Evolutionary conservation across 2,113 vertebrate species (phyloP), one percentile per base, ranked within the genome.

Genomic region (Pica pica): DNA sequence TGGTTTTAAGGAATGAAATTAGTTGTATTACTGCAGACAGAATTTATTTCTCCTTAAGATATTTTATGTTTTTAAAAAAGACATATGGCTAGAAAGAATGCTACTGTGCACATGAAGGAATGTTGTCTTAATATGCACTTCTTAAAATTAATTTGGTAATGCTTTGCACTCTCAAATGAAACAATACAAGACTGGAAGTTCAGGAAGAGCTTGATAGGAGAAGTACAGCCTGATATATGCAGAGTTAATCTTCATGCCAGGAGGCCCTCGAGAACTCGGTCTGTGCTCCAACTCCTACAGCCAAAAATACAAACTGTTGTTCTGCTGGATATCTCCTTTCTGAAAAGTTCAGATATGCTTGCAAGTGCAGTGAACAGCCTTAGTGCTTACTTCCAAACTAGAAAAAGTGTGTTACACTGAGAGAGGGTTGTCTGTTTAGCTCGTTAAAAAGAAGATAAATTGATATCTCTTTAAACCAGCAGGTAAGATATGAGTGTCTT

Each of bases 391-490:
- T 93, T 90, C 10, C 28, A 77, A 64, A 33, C 16, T 46, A 67
- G 75, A 61, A 91, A 71, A 85, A 73, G 7, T 13, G 35, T 21
- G 16, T 24, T 65, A 65, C 1, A 0, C 13, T 27, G 17, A 56
- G 20, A 84, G 41, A 44, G 4, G 23, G 11, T 68, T 90, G 74
- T 70, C 37, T 88, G 39, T 70, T 90, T 13, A 42, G 64, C 33
- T 59, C 7, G 52, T 63, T 92, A 77, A 77, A 93, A 89, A 82
- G 65, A 83, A 70, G 81, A 94, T 74, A 81, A 89, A 92, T 37
- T 33, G 28, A 28, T 47, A 57, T 64, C 28, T 83, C 47, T 63
- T 93, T 37, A 80, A 86, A 79, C 41, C 71, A 90, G 61, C 41
- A 93, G 61, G 63, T 67, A 83, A 83, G 71, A 70, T 27, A 60